phyloP scores from a whole-genome alignment of 2,797 vertebrate genomes.

The Austrolebias charrua region DNA sequence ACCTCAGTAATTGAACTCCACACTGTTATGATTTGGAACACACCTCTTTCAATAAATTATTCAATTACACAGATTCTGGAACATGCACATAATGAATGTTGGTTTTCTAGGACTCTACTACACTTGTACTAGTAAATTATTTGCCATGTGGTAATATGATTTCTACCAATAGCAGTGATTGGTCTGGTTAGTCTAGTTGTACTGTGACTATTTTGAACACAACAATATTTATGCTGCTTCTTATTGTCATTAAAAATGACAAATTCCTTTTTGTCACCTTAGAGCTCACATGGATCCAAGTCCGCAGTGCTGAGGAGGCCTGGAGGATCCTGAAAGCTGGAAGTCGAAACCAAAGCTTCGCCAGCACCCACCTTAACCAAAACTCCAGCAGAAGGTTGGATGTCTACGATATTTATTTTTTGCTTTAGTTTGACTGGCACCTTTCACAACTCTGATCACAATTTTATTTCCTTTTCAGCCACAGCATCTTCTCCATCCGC shows the following conservation, averaged over 20 bases:
- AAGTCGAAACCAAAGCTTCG: slow-evolving; percentile 93
- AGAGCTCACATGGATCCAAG: slow-evolving; percentile 96
- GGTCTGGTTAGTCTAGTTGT: no score
- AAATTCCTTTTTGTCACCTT: neutral
- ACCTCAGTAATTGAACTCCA: neutral
- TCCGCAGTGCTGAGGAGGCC: slow-evolving; percentile 90
- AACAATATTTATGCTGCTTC: neutral
- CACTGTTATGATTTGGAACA: neutral
- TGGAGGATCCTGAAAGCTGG: slow-evolving; percentile 91
- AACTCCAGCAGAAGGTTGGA: slow-evolving; percentile 94
- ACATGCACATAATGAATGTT: neutral
- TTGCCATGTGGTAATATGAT: no score
- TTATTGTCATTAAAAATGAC: neutral
- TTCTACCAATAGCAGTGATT: no score
- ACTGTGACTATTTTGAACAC: no score
- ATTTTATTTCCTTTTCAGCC: slow-evolving; percentile 71
- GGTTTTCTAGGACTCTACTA: no score
- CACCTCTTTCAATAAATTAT: no score
- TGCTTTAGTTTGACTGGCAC: neutral
- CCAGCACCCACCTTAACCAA: slow-evolving; percentile 92
- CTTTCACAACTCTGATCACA: neutral
- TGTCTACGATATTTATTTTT: fast-evolving
- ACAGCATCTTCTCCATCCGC: slow-evolving; percentile 94
- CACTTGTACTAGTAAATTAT: no score
- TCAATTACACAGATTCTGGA: no score